Evolutionary conservation across 2,113 vertebrate species (phyloP), one percentile per base, ranked within the genome.

Genomic region (Aythya baeri): DNA sequence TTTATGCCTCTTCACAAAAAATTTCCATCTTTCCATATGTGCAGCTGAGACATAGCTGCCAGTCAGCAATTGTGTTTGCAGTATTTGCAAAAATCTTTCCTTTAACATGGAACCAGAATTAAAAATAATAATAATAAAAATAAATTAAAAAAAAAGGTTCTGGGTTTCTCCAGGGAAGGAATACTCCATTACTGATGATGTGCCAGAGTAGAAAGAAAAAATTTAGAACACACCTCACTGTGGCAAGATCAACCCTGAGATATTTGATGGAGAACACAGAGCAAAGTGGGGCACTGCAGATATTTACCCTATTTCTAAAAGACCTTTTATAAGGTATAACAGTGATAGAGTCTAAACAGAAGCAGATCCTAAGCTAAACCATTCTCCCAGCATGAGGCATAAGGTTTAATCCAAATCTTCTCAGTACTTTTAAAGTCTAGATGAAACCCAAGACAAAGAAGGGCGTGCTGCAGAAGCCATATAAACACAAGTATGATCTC

Each of bases 1-100:
- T 93, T 96, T 93, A 59, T 87, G 83, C 70, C 63, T 96, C 94
- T 94, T 92, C 88, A 93, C 85, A 83, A 90, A 96, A 92, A 93
- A 72, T 71, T 75, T 83, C 83, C 91, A 65, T 91, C 94, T 93
- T 95, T 75, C 95, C 93, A 86, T 96, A 83, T 91, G 96, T 86
- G 86, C 92, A 91, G 92, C 91, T 95, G 81, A 96, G 92, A 67
- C 83, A 71, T 43, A 92, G 81, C 86, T 96, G 92, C 93, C 96
- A 92, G 88, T 95, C 96, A 96, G 94, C 96, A 96, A 74, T 29
- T 79, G 91, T 5, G 15, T 92, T 87, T 92, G 92, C 93, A 84
- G 46, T n/a, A 89, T 77, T 91, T 91, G 91, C 96, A 96, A 91
- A 96, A 96, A 94, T 58, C 90, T 76, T 91, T 73, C 62, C 49